These are phyloP conservation scores for Polyodon spathula DNA, from an alignment of 2,113 vertebrate genomes.

Conservation along the genomic window DNA sequence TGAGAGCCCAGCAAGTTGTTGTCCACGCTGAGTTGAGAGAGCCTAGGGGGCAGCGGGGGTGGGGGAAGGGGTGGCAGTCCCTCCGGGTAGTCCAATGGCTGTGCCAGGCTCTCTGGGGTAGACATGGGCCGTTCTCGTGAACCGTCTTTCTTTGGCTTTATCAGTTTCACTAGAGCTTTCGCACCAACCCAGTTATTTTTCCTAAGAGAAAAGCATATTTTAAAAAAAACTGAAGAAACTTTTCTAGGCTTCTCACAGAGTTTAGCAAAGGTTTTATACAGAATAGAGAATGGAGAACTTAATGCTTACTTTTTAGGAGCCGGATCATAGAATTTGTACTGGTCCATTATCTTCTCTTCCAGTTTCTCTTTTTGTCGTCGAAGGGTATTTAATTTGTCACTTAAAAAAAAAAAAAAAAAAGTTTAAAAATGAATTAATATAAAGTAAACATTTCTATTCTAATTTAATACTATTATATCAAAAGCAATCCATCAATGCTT, in stretches of 20 bases:
- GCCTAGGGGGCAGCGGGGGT: slow-evolving; percentile 45
- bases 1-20: slow-evolving; percentile 26
- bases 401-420: slow-evolving; percentile 36
- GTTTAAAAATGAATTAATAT: not conserved
- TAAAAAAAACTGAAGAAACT: slow-evolving; percentile 12
- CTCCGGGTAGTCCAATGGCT: slow-evolving; percentile 47
- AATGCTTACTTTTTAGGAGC: slow-evolving; percentile 83
- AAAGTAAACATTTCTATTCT: too few relatives aligned
- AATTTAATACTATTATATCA: too few relatives aligned
- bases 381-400: slow-evolving; percentile 79
- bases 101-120: slow-evolving; percentile 46
- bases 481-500: too few relatives aligned
- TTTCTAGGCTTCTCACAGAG: not conserved
- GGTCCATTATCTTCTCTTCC: slow-evolving; percentile 98
- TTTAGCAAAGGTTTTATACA: too few relatives aligned
- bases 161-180: slow-evolving; percentile 83
- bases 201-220: slow-evolving; percentile 57
- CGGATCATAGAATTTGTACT: slow-evolving; percentile 95
- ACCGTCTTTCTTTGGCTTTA: slow-evolving; percentile 84
- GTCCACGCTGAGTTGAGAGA: slow-evolving; percentile 39
- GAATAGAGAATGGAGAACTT: not conserved
- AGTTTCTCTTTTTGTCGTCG: slow-evolving; percentile 92
- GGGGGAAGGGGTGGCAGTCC: slow-evolving; percentile 28
- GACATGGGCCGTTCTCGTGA: slow-evolving; percentile 56
- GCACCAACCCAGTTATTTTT: slow-evolving; percentile 89